These are phyloP conservation scores for Mirounga angustirostris DNA, from an alignment of 2,113 vertebrate genomes.

Conservation along the genomic window DNA sequence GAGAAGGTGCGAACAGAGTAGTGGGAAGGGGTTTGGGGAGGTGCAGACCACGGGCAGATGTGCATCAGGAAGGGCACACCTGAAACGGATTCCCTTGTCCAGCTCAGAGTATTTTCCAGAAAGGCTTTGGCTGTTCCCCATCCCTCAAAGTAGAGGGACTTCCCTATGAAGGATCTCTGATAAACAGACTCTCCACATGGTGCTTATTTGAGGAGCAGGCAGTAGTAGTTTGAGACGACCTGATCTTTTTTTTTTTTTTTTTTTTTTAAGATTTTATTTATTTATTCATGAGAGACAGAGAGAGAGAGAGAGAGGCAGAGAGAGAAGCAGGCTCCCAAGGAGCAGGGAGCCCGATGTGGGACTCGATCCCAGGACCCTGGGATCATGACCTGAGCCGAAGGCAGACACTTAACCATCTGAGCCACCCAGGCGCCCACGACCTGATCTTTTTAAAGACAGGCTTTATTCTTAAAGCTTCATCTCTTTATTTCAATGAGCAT, in stretches of 20 bases:
- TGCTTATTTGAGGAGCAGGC: not conserved
- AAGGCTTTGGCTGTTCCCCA: not conserved
- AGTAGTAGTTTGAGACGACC: not conserved
- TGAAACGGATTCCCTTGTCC: not conserved
- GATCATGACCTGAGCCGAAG: no score
- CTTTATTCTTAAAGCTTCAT: not conserved
- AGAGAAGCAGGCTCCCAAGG: no score
- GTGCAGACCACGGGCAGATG: not conserved
- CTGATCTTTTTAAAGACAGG: not conserved
- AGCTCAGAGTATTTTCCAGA: not conserved
- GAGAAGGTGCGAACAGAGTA: not conserved
- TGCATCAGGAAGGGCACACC: not conserved
- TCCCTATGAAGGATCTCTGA: not conserved
- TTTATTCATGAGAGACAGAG: no score
- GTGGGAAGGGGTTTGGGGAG: not conserved
- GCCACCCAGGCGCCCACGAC: no score
- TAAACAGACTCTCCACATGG: not conserved
- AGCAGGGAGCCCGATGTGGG: no score
- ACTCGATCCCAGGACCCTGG: no score
- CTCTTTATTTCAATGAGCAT: not conserved
- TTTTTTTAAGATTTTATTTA: no score
- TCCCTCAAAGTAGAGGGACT: not conserved
- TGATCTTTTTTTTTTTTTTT: no score
- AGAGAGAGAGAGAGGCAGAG: no score
- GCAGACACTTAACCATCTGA: no score